A percentile compares a stretch with the other conserved stretches of the same genome.
Evolutionary conservation across 1,140 invertebrate genomes (phyloP).

Genomic region (Steinernema khuongi): DNA sequence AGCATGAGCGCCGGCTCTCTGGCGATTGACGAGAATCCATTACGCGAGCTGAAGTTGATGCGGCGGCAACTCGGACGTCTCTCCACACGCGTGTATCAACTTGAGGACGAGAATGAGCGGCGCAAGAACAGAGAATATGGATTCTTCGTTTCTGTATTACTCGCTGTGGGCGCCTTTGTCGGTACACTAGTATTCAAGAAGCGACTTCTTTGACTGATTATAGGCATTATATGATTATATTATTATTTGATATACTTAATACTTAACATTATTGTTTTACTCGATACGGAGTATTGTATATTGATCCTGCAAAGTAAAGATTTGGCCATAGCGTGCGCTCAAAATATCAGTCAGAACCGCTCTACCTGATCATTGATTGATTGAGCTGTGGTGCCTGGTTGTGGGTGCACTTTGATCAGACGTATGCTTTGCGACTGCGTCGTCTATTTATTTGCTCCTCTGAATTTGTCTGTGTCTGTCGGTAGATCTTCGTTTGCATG

Average conservation of each 20-base stretch:
- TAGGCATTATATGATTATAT: background rate
- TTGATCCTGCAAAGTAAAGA: background rate
- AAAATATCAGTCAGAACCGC: background rate
- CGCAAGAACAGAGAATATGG: slow-evolving; percentile 29
- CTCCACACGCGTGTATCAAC: slow-evolving; percentile 39
- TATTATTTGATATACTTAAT: background rate
- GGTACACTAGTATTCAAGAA: slow-evolving; percentile 14
- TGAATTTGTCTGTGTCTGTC: background rate
- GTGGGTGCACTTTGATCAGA: slow-evolving; percentile 10
- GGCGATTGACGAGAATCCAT: slow-evolving; percentile 43
- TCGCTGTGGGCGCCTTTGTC: background rate
- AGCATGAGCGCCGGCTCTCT: slow-evolving; percentile 21
- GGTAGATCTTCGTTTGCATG: background rate
- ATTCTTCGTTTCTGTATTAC: slow-evolving; percentile 7
- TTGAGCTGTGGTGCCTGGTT: no score
- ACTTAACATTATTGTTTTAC: background rate
- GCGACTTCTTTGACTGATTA: background rate
- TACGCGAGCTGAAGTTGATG: slow-evolving; percentile 43
- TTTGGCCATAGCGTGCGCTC: background rate
- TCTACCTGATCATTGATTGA: slow-evolving; percentile 5
- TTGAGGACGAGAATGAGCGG: slow-evolving; percentile 42
- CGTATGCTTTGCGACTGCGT: background rate
- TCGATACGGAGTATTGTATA: background rate
- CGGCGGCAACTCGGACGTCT: slow-evolving; percentile 41
- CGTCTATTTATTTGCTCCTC: background rate